Percentiles rank a stretch among this genome's conserved stretches.
Evolutionary conservation across 23 tunicate genomes (phyloP).

Genomic region (Pegea sp.): DNA sequence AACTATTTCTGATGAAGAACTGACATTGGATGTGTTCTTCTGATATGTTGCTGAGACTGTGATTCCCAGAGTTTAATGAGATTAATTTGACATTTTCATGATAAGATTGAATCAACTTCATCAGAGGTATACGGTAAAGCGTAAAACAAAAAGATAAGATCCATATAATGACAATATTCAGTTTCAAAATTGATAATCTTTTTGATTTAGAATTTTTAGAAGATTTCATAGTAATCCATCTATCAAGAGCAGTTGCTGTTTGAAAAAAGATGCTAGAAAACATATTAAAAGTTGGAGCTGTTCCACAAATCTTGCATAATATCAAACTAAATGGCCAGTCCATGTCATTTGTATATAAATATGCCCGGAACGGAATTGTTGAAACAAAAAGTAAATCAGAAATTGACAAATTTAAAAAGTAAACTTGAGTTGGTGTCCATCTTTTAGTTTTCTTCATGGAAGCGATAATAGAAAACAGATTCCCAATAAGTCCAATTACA

Average conservation of each 20-base stretch:
- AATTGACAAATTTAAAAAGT: background rate
- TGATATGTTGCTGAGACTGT: no score
- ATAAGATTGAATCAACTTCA: no score
- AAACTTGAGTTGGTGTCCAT: background rate
- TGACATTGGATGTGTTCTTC: no score
- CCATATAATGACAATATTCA: no score
- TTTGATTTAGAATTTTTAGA: no score
- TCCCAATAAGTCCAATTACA: background rate
- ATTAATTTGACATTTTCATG: no score
- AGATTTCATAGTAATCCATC: slow-evolving; percentile 68
- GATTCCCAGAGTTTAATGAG: no score
- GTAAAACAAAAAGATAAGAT: no score
- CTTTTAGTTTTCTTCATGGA: background rate
- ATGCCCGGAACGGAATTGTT: slow-evolving; percentile 6
- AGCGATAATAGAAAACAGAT: background rate
- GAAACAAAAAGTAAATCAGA: slow-evolving; percentile 1
- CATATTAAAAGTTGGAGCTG: slow-evolving; percentile 36
- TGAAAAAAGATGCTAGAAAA: slow-evolving; percentile 69
- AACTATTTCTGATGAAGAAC: no score
- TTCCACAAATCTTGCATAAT: slow-evolving; percentile 30
- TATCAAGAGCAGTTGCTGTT: slow-evolving; percentile 60
- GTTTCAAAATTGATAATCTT: no score
- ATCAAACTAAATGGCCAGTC: slow-evolving; percentile 52
- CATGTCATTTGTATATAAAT: slow-evolving; percentile 23
- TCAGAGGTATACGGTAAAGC: no score